Percentiles rank a stretch among this genome's conserved stretches.
phyloP scores from a whole-genome alignment of 1,140 invertebrate species.

The Drosophila chauvacae region DNA sequence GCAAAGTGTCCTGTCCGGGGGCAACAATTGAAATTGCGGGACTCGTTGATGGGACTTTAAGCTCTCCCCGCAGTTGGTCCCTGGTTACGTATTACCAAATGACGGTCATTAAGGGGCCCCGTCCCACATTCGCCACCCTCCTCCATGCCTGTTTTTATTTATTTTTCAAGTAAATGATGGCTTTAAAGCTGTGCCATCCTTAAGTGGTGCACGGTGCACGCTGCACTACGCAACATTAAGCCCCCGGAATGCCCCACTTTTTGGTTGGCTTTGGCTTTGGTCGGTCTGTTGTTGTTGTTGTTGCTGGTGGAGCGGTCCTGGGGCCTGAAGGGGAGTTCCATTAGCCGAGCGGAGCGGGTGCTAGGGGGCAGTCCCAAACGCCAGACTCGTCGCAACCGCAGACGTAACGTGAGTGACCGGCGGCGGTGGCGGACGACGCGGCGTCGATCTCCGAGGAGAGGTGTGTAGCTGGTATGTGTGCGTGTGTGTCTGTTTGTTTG shows the following conservation, averaged over 20 bases:
- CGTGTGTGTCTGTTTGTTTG: not conserved
- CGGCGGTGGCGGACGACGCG: not conserved
- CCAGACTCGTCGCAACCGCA: constrained; percentile 58
- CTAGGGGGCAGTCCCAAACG: not conserved
- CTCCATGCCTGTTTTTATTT: not conserved
- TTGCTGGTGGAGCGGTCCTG: not conserved
- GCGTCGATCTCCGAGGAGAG: constrained; percentile 1
- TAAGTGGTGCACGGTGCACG: constrained; percentile 36
- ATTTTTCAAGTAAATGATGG: constrained; percentile 2
- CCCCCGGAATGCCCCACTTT: constrained; percentile 63
- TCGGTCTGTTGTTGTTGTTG: not conserved
- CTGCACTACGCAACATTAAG: constrained; percentile 64
- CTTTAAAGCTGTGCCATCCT: constrained; percentile 54
- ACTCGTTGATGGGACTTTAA: constrained; percentile 50
- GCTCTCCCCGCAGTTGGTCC: constrained; percentile 26
- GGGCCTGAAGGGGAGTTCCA: constrained; percentile 26
- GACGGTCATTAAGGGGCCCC: constrained; percentile 51
- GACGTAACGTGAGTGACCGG: constrained; percentile 48
- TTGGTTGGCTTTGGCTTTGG: constrained; percentile 25
- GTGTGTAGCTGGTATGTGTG: not conserved
- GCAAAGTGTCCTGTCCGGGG: constrained; percentile 34
- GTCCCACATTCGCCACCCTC: no score
- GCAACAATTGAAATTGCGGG: constrained; percentile 47
- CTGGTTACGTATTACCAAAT: constrained; percentile 69
- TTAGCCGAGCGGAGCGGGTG: constrained; percentile 38